Conservation (phyloP, 2,888 invertebrate species). For the Chironomus tentans region DNA sequence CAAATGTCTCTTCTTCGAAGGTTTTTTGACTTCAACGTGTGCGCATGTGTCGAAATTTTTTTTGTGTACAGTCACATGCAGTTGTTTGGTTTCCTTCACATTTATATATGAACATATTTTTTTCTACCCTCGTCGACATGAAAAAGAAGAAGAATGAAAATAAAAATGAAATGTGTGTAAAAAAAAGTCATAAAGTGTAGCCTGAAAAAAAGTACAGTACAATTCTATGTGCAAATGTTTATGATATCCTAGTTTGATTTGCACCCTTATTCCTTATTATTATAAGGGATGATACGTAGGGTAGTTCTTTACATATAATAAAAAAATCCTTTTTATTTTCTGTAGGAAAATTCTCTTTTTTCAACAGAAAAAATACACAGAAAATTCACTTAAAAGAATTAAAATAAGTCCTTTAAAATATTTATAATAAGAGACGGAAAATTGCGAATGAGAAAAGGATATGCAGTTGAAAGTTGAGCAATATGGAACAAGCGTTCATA, state of each 20-base stretch:
- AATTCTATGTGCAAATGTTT: not conserved
- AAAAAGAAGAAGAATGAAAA: too few relatives aligned
- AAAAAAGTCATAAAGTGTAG: not conserved
- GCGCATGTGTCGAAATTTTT: too few relatives aligned
- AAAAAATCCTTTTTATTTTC: not conserved
- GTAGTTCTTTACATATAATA: not conserved
- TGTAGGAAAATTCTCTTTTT: not conserved
- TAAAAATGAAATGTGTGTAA: not conserved
- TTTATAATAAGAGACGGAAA: not conserved
- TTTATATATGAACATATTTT: not conserved
- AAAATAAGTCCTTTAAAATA: not conserved
- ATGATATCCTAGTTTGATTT: slow-evolving; percentile 16
- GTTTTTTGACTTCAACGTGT: not conserved
- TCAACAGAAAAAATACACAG: not conserved
- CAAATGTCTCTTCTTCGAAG: not conserved
- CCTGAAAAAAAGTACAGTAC: slow-evolving; percentile 5
- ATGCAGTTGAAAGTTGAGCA: slow-evolving; percentile 23
- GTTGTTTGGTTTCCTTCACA: not conserved
- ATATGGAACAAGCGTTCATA: slow-evolving; percentile 14
- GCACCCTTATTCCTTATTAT: slow-evolving; percentile 24
- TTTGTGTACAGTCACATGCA: not conserved
- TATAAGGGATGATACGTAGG: slow-evolving; percentile 16
- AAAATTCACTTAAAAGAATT: not conserved
- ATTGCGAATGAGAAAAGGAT: slow-evolving; percentile 1
- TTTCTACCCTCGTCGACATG: not conserved